Conservation (phyloP, 2,888 invertebrate species). For the Apocheima hispidaria region DNA sequence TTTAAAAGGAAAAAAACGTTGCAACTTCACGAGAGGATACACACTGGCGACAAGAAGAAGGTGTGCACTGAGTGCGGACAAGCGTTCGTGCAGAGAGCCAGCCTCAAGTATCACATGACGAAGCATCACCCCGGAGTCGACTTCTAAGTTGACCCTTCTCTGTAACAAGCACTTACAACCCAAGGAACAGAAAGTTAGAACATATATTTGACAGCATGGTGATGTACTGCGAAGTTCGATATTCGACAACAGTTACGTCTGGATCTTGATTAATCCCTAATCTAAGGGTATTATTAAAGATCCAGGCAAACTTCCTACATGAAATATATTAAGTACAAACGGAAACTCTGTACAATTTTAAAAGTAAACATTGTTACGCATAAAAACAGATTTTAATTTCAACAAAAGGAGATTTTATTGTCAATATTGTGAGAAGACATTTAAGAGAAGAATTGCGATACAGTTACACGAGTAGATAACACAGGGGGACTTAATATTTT, state of each 20-base stretch:
- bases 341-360: background rate
- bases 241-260: too few relatives aligned
- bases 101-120: slow-evolving; percentile 49
- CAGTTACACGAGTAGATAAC: slow-evolving; percentile 17
- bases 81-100: slow-evolving; percentile 51
- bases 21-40: slow-evolving; percentile 20
- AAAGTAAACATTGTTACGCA: background rate
- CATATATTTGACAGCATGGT: too few relatives aligned
- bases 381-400: slow-evolving; percentile 4
- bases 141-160: background rate
- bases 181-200: too few relatives aligned
- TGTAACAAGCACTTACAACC: background rate
- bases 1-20: slow-evolving; percentile 7
- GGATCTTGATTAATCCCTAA: too few relatives aligned
- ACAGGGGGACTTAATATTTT: too few relatives aligned
- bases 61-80: slow-evolving; percentile 45
- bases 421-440: slow-evolving; percentile 16
- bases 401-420: slow-evolving; percentile 20
- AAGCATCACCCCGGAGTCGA: too few relatives aligned
- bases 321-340: too few relatives aligned
- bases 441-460: slow-evolving; percentile 3
- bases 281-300: too few relatives aligned
- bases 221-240: too few relatives aligned
- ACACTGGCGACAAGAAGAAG: slow-evolving; percentile 37
- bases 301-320: too few relatives aligned